A percentile compares a stretch with the other conserved stretches of the same genome.
These are phyloP conservation scores for Rhopalosiphum nymphaeae DNA, from an alignment of 2,888 invertebrate genomes.

Conservation along the genomic window DNA sequence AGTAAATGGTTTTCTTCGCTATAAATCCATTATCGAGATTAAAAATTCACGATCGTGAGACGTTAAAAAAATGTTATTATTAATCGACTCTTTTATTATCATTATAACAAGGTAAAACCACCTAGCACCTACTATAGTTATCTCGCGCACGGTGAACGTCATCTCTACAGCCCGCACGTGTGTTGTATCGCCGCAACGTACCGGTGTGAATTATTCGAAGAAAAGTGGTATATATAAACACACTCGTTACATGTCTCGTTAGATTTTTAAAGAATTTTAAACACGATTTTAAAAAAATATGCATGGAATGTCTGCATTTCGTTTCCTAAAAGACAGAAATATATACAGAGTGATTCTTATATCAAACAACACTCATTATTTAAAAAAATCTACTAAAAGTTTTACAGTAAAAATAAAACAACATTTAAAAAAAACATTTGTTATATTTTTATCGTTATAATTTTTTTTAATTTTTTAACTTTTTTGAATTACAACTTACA, in stretches of 20 bases:
- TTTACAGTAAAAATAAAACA: no score
- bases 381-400: no score
- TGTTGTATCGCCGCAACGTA: background rate
- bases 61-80: slow-evolving; percentile 47
- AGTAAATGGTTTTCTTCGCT: slow-evolving; percentile 19
- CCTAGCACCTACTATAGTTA: slow-evolving; percentile 56
- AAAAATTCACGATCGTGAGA: slow-evolving; percentile 60
- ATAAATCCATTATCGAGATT: slow-evolving; percentile 63
- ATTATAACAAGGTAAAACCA: slow-evolving; percentile 57
- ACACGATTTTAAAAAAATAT: slow-evolving; percentile 38
- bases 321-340: background rate
- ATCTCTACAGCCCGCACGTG: slow-evolving; percentile 23
- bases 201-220: slow-evolving; percentile 52
- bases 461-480: no score
- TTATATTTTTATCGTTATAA: no score
- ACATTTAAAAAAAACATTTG: no score
- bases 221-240: background rate
- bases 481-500: no score
- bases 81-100: slow-evolving; percentile 47
- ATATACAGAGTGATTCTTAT: no score
- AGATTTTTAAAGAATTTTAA: background rate
- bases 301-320: background rate
- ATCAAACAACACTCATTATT: no score
- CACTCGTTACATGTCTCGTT: background rate
- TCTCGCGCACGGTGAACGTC: slow-evolving; percentile 63